Evolutionary conservation across 2,113 vertebrate species (phyloP).

Genomic region (Morone chrysops): DNA sequence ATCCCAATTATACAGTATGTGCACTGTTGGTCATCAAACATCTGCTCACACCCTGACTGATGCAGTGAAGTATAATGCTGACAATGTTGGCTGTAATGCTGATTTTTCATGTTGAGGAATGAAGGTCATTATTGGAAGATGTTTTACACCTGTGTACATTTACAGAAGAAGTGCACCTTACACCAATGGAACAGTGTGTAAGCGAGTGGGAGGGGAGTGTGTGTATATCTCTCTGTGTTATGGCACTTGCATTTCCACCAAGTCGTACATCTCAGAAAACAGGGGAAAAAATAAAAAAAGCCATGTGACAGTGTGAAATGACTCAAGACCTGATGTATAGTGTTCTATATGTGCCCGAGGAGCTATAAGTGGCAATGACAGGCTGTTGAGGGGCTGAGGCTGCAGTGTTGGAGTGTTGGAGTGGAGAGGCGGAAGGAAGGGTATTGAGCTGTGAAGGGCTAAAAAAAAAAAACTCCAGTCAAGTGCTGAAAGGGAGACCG

Average conservation of each 20-base stretch:
- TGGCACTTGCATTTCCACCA: slow-evolving; percentile 32
- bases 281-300: background rate
- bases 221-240: slow-evolving; percentile 9
- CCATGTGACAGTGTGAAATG: slow-evolving; percentile 38
- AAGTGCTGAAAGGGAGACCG: slow-evolving; percentile 34
- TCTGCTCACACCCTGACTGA: slow-evolving; percentile 18
- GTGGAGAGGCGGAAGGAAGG: slow-evolving; percentile 23
- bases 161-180: background rate
- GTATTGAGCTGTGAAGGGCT: slow-evolving; percentile 38
- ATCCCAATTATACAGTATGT: background rate
- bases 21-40: background rate
- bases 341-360: slow-evolving; percentile 35
- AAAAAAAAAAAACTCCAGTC: slow-evolving; percentile 30
- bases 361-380: slow-evolving; percentile 37
- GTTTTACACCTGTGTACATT: slow-evolving; percentile 49
- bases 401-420: slow-evolving; percentile 21
- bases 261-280: slow-evolving; percentile 22
- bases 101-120: slow-evolving; percentile 33
- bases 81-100: background rate
- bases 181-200: background rate
- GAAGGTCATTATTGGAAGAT: slow-evolving; percentile 23
- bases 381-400: slow-evolving; percentile 36
- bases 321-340: slow-evolving; percentile 43
- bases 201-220: background rate
- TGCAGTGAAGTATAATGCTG: background rate